Evolutionary conservation across 2,888 invertebrate species (phyloP).

Genomic region (Lapara coniferarum): DNA sequence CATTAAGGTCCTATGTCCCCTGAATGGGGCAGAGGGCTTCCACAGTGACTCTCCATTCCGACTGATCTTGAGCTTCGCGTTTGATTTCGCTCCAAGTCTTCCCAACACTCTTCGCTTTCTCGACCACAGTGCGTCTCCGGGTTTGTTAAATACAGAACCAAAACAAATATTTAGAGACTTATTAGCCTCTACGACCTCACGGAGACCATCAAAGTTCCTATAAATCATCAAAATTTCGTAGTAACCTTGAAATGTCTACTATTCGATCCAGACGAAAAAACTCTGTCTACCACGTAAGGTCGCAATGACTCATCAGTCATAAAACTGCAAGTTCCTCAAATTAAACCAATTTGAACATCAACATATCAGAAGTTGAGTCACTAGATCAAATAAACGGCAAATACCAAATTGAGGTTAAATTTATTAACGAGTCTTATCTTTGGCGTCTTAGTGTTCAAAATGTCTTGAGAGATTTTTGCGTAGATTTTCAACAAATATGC

Average conservation of each 20-base stretch:
- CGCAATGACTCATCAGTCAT: conserved; percentile 32
- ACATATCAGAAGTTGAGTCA: conserved; percentile 21
- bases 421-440: conserved; percentile 25
- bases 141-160: too few species aligned
- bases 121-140: too few species aligned
- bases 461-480: background rate
- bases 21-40: too few species aligned
- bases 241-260: background rate
- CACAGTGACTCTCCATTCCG: too few species aligned
- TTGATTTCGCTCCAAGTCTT: too few species aligned
- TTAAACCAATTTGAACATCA: conserved; percentile 53
- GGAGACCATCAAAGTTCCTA: background rate
- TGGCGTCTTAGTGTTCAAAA: background rate
- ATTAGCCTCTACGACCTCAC: too few species aligned
- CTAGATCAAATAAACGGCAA: conserved; percentile 13
- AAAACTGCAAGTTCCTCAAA: conserved; percentile 65
- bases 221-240: background rate
- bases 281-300: conserved; percentile 19
- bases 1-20: too few species aligned
- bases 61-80: too few species aligned
- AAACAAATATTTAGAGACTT: too few species aligned
- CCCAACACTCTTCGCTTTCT: too few species aligned
- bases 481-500: too few species aligned
- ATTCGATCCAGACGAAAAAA: background rate
- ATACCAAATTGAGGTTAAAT: conserved; percentile 23